phyloP scores from a whole-genome alignment of 2,797 vertebrate genomes.

The Sebastes hubbsi region DNA sequence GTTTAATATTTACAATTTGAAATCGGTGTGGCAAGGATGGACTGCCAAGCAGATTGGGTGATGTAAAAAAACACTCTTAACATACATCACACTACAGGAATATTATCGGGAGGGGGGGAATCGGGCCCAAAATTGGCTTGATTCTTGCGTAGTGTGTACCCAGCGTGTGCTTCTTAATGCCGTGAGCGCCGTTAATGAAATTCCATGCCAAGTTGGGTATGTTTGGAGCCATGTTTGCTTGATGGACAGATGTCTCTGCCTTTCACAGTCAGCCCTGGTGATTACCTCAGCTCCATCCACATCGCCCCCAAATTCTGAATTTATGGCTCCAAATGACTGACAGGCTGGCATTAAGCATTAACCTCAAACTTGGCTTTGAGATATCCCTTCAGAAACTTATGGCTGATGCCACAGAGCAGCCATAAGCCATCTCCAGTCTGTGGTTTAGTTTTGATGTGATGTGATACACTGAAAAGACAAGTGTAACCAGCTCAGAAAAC shows the following conservation, averaged over 20 bases:
- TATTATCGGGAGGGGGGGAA: too few species aligned
- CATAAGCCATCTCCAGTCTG: not conserved
- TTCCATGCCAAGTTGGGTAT: not conserved
- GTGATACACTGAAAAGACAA: constrained; percentile 56
- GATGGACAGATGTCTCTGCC: constrained; percentile 13
- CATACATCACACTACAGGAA: too few species aligned
- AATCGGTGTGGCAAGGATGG: too few species aligned
- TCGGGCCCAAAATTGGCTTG: too few species aligned
- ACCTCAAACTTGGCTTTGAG: constrained; percentile 17
- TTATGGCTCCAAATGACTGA: constrained; percentile 6
- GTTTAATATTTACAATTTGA: too few species aligned
- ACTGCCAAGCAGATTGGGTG: too few species aligned
- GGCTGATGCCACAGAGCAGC: not conserved
- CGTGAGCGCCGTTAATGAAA: constrained; percentile 17
- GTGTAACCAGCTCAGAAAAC: constrained; percentile 37
- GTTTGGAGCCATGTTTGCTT: constrained; percentile 6
- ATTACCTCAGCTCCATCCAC: constrained; percentile 14
- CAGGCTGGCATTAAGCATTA: constrained; percentile 11
- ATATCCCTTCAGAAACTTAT: not conserved
- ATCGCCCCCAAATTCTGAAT: not conserved
- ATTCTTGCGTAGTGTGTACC: too few species aligned
- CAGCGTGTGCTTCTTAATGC: not conserved
- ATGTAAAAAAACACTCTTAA: too few species aligned
- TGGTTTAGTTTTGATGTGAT: not conserved
- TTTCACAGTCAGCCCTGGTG: constrained; percentile 11